Evolutionary conservation across 1,140 invertebrate species (phyloP).

Genomic region (Apolygus lucorum): DNA sequence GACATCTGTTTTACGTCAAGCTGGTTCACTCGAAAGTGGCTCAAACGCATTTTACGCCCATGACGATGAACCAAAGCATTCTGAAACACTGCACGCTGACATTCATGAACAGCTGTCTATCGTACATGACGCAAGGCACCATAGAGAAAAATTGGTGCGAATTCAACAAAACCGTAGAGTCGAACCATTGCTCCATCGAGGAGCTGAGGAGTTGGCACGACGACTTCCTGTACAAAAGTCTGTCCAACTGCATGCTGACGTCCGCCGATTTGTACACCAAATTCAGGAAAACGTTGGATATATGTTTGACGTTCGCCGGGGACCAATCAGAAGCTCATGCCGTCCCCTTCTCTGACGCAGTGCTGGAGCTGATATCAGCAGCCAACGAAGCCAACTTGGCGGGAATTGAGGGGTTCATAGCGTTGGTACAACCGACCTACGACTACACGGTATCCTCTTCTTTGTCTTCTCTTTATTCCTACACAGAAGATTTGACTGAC

Average conservation of each 20-base stretch:
- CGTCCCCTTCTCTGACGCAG: not conserved
- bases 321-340: not conserved
- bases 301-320: not conserved
- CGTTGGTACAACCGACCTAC: not conserved
- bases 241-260: not conserved
- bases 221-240: not conserved
- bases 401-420: not conserved
- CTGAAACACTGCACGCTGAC: not conserved
- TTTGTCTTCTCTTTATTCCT: no score
- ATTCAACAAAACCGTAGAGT: not conserved
- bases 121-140: not conserved
- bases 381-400: not conserved
- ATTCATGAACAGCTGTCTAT: not conserved
- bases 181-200: not conserved
- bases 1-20: constrained; percentile 90
- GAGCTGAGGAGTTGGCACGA: not conserved
- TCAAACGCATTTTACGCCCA: not conserved
- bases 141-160: not conserved
- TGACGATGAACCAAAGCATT: not conserved
- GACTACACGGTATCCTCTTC: not conserved
- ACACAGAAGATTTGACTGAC: no score
- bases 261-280: not conserved
- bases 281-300: not conserved
- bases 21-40: constrained; percentile 51
- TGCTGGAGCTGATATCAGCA: not conserved